These are phyloP conservation scores for Tichodroma muraria DNA, from an alignment of 2,113 vertebrate genomes.

Conservation along the genomic window DNA sequence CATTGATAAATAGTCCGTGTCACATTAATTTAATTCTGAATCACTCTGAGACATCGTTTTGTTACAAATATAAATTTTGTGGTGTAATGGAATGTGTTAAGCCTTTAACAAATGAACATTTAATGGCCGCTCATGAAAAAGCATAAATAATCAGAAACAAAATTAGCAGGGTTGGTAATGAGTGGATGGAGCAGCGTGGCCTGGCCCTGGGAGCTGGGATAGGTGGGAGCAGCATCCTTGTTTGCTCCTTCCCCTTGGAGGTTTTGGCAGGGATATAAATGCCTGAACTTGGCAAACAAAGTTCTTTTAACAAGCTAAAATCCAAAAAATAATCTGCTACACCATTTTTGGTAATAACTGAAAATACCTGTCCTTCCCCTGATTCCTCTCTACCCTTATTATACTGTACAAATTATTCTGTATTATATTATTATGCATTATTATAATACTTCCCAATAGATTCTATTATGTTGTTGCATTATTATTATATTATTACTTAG, in stretches of 20 bases:
- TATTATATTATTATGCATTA: not conserved
- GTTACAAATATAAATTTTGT: slow-evolving; percentile 66
- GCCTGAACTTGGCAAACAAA: not conserved
- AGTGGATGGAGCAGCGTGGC: not conserved
- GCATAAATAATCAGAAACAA: slow-evolving; percentile 60
- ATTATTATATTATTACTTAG: not conserved
- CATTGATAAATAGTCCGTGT: slow-evolving; percentile 61
- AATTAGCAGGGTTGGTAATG: slow-evolving; percentile 50
- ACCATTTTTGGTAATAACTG: not conserved
- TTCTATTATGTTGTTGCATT: not conserved
- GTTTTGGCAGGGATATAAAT: not conserved
- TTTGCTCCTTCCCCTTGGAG: not conserved
- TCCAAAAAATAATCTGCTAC: not conserved
- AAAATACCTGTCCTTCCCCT: not conserved
- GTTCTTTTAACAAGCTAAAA: not conserved
- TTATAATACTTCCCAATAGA: not conserved
- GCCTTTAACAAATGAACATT: slow-evolving; percentile 68
- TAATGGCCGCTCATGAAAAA: slow-evolving; percentile 55
- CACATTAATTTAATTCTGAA: slow-evolving; percentile 68
- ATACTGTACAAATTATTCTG: not conserved
- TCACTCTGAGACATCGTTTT: slow-evolving; percentile 65
- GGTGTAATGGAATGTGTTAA: slow-evolving; percentile 70
- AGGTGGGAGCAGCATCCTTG: not conserved
- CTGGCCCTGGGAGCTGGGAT: not conserved
- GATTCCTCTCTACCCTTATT: not conserved